phyloP scores from a whole-genome alignment of 2,888 invertebrate genomes.

The Ethmia dodecea region DNA sequence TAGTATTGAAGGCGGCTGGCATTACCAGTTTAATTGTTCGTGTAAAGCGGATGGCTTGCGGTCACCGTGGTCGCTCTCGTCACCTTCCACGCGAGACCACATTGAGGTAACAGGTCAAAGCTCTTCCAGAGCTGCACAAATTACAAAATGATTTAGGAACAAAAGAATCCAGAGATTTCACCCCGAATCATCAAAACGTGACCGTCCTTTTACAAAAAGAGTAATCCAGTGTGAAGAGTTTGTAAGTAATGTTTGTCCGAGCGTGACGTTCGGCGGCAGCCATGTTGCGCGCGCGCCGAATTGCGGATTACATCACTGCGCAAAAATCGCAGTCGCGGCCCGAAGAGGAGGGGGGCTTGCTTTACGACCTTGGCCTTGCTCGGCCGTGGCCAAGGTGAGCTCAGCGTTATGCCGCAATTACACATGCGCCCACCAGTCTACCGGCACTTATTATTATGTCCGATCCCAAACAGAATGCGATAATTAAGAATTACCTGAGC shows the following conservation, averaged over 20 bases:
- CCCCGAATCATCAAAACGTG: too few relatives aligned
- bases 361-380: slow-evolving; percentile 69
- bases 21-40: not conserved
- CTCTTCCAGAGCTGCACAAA: too few relatives aligned
- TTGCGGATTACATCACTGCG: slow-evolving; percentile 71
- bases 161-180: too few relatives aligned
- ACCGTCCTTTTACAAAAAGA: not conserved
- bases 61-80: not conserved
- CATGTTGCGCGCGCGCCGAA: slow-evolving; percentile 69
- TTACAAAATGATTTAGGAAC: too few relatives aligned
- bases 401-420: slow-evolving; percentile 58
- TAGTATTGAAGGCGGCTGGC: too few relatives aligned
- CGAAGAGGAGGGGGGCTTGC: slow-evolving; percentile 21
- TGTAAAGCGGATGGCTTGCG: not conserved
- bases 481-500: too few relatives aligned
- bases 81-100: not conserved
- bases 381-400: slow-evolving; percentile 70
- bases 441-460: slow-evolving; percentile 29
- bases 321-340: slow-evolving; percentile 57
- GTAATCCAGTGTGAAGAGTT: slow-evolving; percentile 5
- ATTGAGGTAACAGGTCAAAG: not conserved
- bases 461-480: not conserved
- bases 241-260: slow-evolving; percentile 21
- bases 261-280: slow-evolving; percentile 45
- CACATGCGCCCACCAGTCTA: slow-evolving; percentile 69